These are phyloP conservation scores for Pavo muticus DNA, from an alignment of 2,113 vertebrate genomes.

Conservation along the genomic window DNA sequence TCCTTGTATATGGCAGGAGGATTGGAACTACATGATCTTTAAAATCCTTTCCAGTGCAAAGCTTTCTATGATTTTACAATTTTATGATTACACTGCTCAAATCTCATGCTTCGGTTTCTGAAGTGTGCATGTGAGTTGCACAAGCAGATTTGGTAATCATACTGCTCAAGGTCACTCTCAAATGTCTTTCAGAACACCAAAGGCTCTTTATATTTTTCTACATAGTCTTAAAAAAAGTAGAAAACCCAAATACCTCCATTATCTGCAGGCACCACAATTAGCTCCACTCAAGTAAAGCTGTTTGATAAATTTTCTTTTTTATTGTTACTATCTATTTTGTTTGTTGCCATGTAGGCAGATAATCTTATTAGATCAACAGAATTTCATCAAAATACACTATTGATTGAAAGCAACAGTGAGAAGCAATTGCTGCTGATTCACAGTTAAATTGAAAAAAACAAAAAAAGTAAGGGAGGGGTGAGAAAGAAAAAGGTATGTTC, in stretches of 20 bases:
- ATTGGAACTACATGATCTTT: not conserved
- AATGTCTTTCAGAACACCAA: not conserved
- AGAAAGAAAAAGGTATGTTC: not conserved
- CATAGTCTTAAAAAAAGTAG: not conserved
- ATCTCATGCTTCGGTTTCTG: accelerated
- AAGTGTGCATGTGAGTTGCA: not conserved
- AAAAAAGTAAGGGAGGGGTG: too few relatives aligned
- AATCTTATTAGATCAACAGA: not conserved
- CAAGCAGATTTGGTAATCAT: not conserved
- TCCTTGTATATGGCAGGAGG: not conserved
- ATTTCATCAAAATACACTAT: not conserved
- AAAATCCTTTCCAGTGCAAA: not conserved
- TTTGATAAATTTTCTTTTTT: not conserved
- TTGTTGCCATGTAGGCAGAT: not conserved
- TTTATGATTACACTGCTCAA: not conserved
- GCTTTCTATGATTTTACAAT: not conserved
- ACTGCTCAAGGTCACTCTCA: not conserved
- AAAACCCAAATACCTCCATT: not conserved
- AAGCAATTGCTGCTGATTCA: not conserved
- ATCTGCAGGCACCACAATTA: not conserved
- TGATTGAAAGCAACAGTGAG: not conserved
- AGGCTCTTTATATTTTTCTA: not conserved
- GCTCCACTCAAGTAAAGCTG: accelerated
- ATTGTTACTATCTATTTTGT: not conserved
- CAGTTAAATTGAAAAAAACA: not conserved